phyloP scores from a whole-genome alignment of 2,797 vertebrate genomes.

The Petrocephalus schoutedeni region DNA sequence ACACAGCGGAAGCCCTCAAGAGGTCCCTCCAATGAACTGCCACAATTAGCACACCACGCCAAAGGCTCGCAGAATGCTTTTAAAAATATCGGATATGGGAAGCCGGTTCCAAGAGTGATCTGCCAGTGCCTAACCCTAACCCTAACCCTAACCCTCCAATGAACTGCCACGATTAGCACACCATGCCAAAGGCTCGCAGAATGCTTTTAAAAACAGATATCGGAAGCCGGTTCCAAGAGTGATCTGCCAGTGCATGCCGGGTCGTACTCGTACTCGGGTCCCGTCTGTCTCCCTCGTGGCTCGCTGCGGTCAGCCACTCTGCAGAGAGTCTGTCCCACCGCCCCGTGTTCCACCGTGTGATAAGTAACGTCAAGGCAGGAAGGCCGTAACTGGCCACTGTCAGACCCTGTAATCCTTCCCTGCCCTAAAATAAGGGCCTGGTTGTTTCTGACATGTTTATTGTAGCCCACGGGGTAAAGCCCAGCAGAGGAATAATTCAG shows the following conservation, averaged over 20 bases:
- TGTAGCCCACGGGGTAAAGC: constrained; percentile 12
- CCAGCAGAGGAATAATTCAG: constrained; percentile 12
- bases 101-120: not conserved
- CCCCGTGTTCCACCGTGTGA: not conserved
- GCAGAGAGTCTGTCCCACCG: not conserved
- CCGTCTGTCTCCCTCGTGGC: not conserved
- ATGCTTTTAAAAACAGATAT: constrained; percentile 16
- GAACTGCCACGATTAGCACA: not conserved
- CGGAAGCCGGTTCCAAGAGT: not conserved
- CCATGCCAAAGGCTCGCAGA: not conserved
- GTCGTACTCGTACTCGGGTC: not conserved
- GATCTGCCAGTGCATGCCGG: not conserved
- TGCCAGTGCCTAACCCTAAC: not conserved
- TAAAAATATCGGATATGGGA: constrained; percentile 11
- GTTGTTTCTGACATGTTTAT: constrained; percentile 23
- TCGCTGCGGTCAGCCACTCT: not conserved
- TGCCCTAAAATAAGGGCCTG: constrained; percentile 17
- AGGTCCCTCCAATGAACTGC: not conserved
- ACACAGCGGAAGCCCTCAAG: not conserved
- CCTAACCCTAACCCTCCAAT: not conserved
- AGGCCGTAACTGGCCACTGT: not conserved
- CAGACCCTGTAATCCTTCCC: constrained; percentile 9
- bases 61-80: constrained; percentile 7
- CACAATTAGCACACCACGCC: not conserved
- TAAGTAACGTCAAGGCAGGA: constrained; percentile 8